These are phyloP conservation scores for Plagodis dolabraria DNA, from an alignment of 2,888 invertebrate genomes.

Conservation along the genomic window DNA sequence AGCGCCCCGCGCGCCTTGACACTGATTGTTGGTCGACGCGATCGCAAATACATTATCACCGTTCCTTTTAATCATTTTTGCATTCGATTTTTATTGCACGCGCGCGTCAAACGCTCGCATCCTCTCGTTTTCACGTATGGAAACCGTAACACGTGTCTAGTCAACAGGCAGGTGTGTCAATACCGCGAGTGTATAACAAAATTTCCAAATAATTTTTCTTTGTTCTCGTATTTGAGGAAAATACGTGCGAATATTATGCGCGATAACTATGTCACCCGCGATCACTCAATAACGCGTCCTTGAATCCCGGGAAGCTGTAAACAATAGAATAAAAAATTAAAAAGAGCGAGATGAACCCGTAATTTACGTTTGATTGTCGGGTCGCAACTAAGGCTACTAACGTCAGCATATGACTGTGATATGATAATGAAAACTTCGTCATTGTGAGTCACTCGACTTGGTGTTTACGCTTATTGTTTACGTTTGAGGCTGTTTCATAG, in stretches of 20 bases:
- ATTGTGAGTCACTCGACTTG: conserved; percentile 80
- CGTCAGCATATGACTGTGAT: conserved; percentile 65
- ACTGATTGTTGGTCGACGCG: conserved; percentile 82
- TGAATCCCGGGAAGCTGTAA: conserved; percentile 56
- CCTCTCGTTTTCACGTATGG: conserved; percentile 72
- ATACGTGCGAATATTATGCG: conserved; percentile 61
- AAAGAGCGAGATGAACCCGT: conserved; percentile 56
- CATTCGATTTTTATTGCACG: conserved; percentile 76
- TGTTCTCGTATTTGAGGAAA: conserved; percentile 77
- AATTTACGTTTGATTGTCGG: conserved; percentile 66
- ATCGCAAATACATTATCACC: conserved; percentile 84
- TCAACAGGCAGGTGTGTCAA: conserved; percentile 77
- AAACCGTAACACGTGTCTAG: conserved; percentile 67
- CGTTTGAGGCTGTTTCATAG: conserved; percentile 57
- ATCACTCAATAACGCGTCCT: conserved; percentile 63
- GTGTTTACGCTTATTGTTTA: conserved; percentile 81
- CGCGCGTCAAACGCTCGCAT: conserved; percentile 73
- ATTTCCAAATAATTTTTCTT: conserved; percentile 66
- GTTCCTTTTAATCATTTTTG: conserved; percentile 84
- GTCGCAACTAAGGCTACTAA: conserved; percentile 72
- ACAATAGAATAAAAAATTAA: conserved; percentile 46
- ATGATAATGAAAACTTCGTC: conserved; percentile 82
- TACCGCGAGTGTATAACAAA: conserved; percentile 59
- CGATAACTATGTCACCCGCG: conserved; percentile 62
- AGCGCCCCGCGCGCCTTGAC: conserved; percentile 74